These are phyloP conservation scores for Periophthalmus modestus DNA, from an alignment of 2,113 vertebrate genomes.

Conservation along the genomic window DNA sequence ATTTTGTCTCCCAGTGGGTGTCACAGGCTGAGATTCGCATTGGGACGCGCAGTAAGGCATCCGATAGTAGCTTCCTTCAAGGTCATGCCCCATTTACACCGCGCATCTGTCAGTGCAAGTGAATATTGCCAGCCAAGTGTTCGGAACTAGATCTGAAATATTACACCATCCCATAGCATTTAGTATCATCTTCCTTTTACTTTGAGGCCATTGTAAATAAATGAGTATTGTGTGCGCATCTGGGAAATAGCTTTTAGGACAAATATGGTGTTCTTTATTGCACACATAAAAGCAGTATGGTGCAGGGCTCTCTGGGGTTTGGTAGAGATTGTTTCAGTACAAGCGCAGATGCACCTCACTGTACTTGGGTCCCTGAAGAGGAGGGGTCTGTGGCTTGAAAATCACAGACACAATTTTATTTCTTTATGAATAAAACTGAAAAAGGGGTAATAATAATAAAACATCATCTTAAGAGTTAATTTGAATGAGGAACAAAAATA, in stretches of 20 bases:
- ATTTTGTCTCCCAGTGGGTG: neutral
- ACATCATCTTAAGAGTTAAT: neutral
- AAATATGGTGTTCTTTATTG: slow-evolving; percentile 7
- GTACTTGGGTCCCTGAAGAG: slow-evolving; percentile 13
- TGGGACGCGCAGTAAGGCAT: slow-evolving; percentile 7
- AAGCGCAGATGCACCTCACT: slow-evolving; percentile 1
- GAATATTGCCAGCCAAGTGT: slow-evolving; percentile 21
- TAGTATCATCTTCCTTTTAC: slow-evolving; percentile 5
- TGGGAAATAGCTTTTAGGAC: slow-evolving; percentile 13
- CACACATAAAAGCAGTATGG: slow-evolving; percentile 1
- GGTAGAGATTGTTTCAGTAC: neutral
- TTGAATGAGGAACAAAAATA: neutral
- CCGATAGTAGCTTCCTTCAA: slow-evolving; percentile 31
- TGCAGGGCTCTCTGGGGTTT: slow-evolving; percentile 6
- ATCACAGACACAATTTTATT: neutral
- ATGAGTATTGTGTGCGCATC: slow-evolving; percentile 12
- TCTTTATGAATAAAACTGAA: neutral
- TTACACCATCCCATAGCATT: slow-evolving; percentile 21
- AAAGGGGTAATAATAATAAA: neutral
- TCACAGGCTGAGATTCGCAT: neutral
- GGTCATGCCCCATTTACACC: slow-evolving; percentile 51
- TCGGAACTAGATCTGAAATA: neutral
- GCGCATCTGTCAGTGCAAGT: slow-evolving; percentile 3
- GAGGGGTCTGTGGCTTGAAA: neutral
- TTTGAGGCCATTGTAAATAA: slow-evolving; percentile 7